These are phyloP conservation scores for Listronotus bonariensis DNA, from an alignment of 1,140 invertebrate species.

Conservation along the genomic window DNA sequence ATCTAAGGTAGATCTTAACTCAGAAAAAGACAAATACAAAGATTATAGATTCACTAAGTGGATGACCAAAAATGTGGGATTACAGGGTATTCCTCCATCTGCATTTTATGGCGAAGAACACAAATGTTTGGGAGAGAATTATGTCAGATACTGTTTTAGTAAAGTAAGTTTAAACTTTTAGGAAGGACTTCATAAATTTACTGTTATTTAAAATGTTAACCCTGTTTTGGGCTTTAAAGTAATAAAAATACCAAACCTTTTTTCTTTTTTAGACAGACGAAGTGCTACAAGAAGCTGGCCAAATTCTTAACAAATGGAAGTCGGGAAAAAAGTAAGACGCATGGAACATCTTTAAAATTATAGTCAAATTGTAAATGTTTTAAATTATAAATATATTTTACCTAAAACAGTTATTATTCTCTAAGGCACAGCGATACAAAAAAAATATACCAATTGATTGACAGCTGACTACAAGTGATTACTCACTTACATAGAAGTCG, in stretches of 20 bases:
- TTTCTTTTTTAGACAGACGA: conserved; percentile 59
- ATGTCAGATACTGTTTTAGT: conserved; percentile 91
- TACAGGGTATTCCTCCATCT: conserved; percentile 92
- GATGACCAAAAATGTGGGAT: conserved; percentile 90
- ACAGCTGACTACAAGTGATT: too few species aligned
- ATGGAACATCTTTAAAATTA: too few species aligned
- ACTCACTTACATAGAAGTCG: too few species aligned
- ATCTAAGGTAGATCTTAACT: conserved; percentile 65
- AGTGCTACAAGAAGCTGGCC: conserved; percentile 71
- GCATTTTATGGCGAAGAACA: conserved; percentile 88
- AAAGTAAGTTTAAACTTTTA: conserved; percentile 68
- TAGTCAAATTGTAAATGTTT: too few species aligned
- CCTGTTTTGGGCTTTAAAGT: too few species aligned
- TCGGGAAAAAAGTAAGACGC: conserved; percentile 37
- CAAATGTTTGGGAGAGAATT: conserved; percentile 85
- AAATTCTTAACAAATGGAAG: conserved; percentile 68
- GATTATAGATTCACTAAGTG: conserved; percentile 96
- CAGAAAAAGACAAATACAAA: conserved; percentile 72
- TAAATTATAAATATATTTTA: too few species aligned
- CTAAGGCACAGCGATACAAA: too few species aligned
- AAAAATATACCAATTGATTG: too few species aligned
- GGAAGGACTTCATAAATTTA: not conserved
- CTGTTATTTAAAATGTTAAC: too few species aligned
- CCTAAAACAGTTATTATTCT: too few species aligned
- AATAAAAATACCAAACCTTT: too few species aligned